phyloP scores from a whole-genome alignment of 1,140 invertebrate genomes.

The Pseudomyrmex dendroicus region DNA sequence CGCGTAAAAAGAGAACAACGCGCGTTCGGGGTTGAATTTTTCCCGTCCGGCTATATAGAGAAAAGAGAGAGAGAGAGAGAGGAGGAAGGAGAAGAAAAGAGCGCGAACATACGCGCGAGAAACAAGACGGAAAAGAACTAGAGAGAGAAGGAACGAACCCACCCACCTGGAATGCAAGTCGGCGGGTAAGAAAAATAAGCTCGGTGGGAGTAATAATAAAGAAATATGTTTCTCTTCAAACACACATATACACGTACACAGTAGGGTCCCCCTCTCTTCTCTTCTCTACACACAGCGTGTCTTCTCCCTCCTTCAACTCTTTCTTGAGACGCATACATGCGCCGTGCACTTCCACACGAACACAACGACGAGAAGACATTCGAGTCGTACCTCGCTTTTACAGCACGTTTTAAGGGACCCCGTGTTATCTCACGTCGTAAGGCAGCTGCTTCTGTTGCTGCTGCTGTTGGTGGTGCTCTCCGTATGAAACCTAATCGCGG shows the following conservation, averaged over 20 bases:
- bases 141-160: conserved; percentile 41
- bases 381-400: conserved; percentile 60
- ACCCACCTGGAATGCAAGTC: conserved; percentile 83
- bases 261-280: conserved; percentile 42
- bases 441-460: conserved; percentile 70
- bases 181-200: conserved; percentile 85
- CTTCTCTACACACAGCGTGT: conserved; percentile 15
- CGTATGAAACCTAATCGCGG: conserved; percentile 76
- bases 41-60: conserved; percentile 24
- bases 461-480: conserved; percentile 57
- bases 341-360: conserved; percentile 15
- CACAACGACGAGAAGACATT: conserved; percentile 28
- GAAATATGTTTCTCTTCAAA: conserved; percentile 85
- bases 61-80: neutral
- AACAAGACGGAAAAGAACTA: neutral
- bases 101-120: neutral
- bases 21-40: conserved; percentile 70
- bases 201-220: conserved; percentile 85
- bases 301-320: conserved; percentile 44
- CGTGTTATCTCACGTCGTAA: conserved; percentile 76
- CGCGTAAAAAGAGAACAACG: conserved; percentile 65
- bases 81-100: conserved; percentile 38
- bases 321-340: conserved; percentile 51
- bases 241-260: conserved; percentile 68
- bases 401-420: conserved; percentile 69